These are phyloP conservation scores for Craniophora ligustri DNA, from an alignment of 2,888 invertebrate species.

Conservation along the genomic window DNA sequence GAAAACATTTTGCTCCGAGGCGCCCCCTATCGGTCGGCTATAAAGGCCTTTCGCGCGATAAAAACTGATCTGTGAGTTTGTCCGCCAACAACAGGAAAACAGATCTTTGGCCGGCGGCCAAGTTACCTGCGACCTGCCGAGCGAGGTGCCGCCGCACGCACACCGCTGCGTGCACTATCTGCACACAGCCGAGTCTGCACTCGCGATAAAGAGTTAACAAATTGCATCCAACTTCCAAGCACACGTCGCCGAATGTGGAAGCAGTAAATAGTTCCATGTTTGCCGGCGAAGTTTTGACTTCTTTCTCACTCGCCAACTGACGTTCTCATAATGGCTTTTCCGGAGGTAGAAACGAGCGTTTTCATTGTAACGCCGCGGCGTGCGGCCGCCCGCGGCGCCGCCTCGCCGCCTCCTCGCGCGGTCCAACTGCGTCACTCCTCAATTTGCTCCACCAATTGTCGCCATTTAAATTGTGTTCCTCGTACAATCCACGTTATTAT, in stretches of 20 bases:
- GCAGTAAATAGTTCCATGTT: constrained; percentile 84
- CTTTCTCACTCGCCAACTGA: constrained; percentile 80
- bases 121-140: constrained; percentile 77
- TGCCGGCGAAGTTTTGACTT: constrained; percentile 83
- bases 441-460: constrained; percentile 75
- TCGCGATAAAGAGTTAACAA: constrained; percentile 85
- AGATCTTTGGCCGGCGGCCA: constrained; percentile 85
- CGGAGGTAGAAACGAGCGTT: constrained; percentile 62
- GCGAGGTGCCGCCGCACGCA: constrained; percentile 55
- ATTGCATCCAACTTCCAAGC: constrained; percentile 83
- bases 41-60: constrained; percentile 88
- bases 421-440: constrained; percentile 63
- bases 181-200: constrained; percentile 61
- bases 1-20: constrained; percentile 80
- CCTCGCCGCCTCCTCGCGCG: constrained; percentile 42
- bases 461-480: constrained; percentile 83
- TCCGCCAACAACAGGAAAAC: constrained; percentile 86
- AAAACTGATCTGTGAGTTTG: constrained; percentile 88
- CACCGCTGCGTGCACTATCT: constrained; percentile 58
- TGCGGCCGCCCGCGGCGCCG: constrained; percentile 65
- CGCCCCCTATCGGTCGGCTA: constrained; percentile 83
- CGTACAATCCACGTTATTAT: constrained; percentile 79
- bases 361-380: constrained; percentile 66
- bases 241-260: constrained; percentile 82
- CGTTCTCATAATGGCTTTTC: constrained; percentile 79